phyloP scores from a whole-genome alignment of 1,140 invertebrate genomes.

The Mya arenaria region DNA sequence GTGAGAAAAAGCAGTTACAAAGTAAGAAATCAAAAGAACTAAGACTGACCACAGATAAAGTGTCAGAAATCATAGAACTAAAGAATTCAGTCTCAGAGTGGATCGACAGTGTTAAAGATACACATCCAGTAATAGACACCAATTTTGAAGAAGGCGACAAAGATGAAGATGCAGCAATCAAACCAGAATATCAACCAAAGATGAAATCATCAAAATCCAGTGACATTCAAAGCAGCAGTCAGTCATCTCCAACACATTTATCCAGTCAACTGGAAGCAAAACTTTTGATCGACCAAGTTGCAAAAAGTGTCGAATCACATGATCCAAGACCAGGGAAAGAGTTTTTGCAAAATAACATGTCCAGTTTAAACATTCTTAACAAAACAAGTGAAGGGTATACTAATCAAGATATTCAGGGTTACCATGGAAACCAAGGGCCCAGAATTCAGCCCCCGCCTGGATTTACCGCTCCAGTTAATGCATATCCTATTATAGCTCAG shows the following conservation, averaged over 20 bases:
- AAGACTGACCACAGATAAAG: conserved; percentile 49
- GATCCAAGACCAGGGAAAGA: conserved; percentile 30
- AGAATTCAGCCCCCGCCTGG: conserved; percentile 46
- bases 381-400: conserved; percentile 14
- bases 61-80: conserved; percentile 45
- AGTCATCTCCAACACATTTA: neutral
- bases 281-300: conserved; percentile 50
- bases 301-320: conserved; percentile 40
- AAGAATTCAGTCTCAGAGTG: conserved; percentile 54
- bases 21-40: conserved; percentile 47
- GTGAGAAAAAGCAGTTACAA: conserved; percentile 10
- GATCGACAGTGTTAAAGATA: conserved; percentile 47
- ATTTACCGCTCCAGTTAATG: neutral
- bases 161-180: conserved; percentile 42
- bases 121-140: conserved; percentile 27
- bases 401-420: neutral
- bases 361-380: conserved; percentile 35
- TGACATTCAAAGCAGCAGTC: neutral
- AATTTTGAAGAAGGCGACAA: conserved; percentile 7
- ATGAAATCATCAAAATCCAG: conserved; percentile 18
- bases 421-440: conserved; percentile 27
- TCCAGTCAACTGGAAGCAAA: conserved; percentile 12
- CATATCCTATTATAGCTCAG: too few species aligned
- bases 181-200: conserved; percentile 52
- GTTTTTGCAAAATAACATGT: conserved; percentile 26